phyloP scores from a whole-genome alignment of 2,797 vertebrate genomes.

The Pogonophryne albipinna region DNA sequence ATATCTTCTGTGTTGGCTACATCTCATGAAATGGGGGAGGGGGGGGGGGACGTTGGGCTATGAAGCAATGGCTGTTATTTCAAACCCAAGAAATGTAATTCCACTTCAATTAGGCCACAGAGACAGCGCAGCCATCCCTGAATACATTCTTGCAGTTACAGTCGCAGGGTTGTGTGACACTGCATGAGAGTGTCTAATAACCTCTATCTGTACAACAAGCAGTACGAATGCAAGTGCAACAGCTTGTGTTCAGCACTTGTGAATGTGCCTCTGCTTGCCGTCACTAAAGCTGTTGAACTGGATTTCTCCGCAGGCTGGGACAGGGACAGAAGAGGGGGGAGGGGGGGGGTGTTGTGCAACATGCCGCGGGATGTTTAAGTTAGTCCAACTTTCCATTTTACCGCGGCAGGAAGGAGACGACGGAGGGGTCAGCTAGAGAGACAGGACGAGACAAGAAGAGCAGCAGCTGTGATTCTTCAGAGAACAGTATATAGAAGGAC shows the following conservation, averaged over 20 bases:
- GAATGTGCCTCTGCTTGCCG: conserved; percentile 72
- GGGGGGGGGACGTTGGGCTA: conserved; percentile 16
- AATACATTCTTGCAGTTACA: conserved; percentile 34
- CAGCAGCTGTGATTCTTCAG: conserved; percentile 48
- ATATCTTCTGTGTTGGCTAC: conserved; percentile 47
- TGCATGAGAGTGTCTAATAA: conserved; percentile 11
- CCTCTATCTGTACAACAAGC: conserved; percentile 3
- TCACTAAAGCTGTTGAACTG: conserved; percentile 77
- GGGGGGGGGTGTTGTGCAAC: conserved; percentile 50
- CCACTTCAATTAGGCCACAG: conserved; percentile 68
- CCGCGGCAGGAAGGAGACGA: conserved; percentile 9
- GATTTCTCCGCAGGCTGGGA: conserved; percentile 68
- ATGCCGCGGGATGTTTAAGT: conserved; percentile 27
- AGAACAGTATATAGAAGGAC: conserved; percentile 22
- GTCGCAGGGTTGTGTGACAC: conserved; percentile 26
- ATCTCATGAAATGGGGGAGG: conserved; percentile 56
- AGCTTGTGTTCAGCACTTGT: conserved; percentile 40
- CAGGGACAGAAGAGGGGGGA: conserved; percentile 38
- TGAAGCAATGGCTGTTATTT: conserved; percentile 34
- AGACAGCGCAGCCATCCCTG: conserved; percentile 27
- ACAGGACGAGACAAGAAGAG: background rate
- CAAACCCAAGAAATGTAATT: conserved; percentile 61
- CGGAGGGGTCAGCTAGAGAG: background rate
- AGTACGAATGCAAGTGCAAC: conserved; percentile 27
- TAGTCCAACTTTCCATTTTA: conserved; percentile 41